These are phyloP conservation scores for Drosophila athabasca DNA, from an alignment of 1,140 invertebrate species.

Conservation along the genomic window DNA sequence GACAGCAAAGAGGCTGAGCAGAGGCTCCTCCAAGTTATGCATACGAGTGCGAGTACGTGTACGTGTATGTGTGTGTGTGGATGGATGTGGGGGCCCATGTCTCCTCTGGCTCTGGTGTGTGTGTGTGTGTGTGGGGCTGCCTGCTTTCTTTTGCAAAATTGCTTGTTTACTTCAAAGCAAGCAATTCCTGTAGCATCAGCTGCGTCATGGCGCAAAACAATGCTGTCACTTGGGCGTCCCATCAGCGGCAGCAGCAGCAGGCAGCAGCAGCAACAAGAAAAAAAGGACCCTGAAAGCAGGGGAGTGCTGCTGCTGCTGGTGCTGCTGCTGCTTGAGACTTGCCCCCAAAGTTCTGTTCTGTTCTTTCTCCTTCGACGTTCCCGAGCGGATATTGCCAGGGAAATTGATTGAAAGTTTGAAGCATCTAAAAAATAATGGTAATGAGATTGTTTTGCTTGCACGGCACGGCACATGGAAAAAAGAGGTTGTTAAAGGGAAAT, in stretches of 20 bases:
- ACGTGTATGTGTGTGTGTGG: slow-evolving; percentile 11
- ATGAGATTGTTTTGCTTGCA: slow-evolving; percentile 69
- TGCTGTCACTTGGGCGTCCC: slow-evolving; percentile 69
- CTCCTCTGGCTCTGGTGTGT: neutral
- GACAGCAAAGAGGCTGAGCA: slow-evolving; percentile 67
- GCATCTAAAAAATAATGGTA: slow-evolving; percentile 72
- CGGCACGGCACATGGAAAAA: slow-evolving; percentile 10
- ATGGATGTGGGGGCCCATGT: slow-evolving; percentile 4
- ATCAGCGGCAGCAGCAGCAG: slow-evolving; percentile 26
- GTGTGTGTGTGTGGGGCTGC: slow-evolving; percentile 7
- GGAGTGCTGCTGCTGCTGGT: slow-evolving; percentile 6
- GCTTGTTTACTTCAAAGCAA: slow-evolving; percentile 81
- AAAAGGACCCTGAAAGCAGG: slow-evolving; percentile 35
- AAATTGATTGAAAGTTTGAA: slow-evolving; percentile 80
- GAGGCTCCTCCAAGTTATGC: slow-evolving; percentile 52
- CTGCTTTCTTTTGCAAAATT: slow-evolving; percentile 68
- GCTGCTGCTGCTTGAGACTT: slow-evolving; percentile 35
- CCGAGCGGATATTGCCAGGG: slow-evolving; percentile 70
- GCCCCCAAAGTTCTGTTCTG: too few species aligned
- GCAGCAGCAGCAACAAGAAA: slow-evolving; percentile 4
- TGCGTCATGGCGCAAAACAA: slow-evolving; percentile 72
- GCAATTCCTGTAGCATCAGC: slow-evolving; percentile 77
- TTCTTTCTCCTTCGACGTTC: slow-evolving; percentile 36
- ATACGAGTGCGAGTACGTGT: slow-evolving; percentile 54
- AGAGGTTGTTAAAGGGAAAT: neutral